Evolutionary conservation across 2,888 invertebrate species (phyloP).

Genomic region (Cloeon dipterum): DNA sequence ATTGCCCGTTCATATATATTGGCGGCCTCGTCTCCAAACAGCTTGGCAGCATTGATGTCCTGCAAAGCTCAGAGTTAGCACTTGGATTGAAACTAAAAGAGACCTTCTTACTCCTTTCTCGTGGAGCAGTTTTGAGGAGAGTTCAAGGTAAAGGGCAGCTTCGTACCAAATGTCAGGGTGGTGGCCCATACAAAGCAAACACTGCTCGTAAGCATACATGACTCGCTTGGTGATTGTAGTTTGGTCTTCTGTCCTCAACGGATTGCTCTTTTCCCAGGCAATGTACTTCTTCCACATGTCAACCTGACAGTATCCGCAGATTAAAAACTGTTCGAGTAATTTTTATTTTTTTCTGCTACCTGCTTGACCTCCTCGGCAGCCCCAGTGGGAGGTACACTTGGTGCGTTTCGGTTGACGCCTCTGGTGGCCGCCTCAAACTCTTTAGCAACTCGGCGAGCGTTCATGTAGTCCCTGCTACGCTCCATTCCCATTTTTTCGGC

Average conservation of each 20-base stretch:
- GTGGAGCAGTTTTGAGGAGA: slow-evolving; percentile 75
- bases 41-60: slow-evolving; percentile 82
- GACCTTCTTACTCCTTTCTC: slow-evolving; percentile 65
- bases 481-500: slow-evolving; percentile 98
- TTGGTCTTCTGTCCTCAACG: slow-evolving; percentile 87
- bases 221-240: slow-evolving; percentile 80
- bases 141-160: slow-evolving; percentile 89
- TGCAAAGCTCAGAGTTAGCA: slow-evolving; percentile 16
- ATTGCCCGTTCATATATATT: slow-evolving; percentile 90
- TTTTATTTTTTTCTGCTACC: slow-evolving; percentile 21
- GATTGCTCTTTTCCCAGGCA: slow-evolving; percentile 91
- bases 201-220: slow-evolving; percentile 97
- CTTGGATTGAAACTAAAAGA: slow-evolving; percentile 3
- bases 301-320: slow-evolving; percentile 33
- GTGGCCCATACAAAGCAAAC: slow-evolving; percentile 84
- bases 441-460: slow-evolving; percentile 85
- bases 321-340: background rate
- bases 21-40: slow-evolving; percentile 86
- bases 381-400: slow-evolving; percentile 87
- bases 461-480: slow-evolving; percentile 91
- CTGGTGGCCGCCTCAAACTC: slow-evolving; percentile 87
- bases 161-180: slow-evolving; percentile 99
- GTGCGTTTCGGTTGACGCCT: slow-evolving; percentile 84
- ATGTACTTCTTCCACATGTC: slow-evolving; percentile 99
- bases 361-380: slow-evolving; percentile 81